These are phyloP conservation scores for Porites evermanni DNA, from an alignment of 92 coral and sea anemone species.

Conservation along the genomic window DNA sequence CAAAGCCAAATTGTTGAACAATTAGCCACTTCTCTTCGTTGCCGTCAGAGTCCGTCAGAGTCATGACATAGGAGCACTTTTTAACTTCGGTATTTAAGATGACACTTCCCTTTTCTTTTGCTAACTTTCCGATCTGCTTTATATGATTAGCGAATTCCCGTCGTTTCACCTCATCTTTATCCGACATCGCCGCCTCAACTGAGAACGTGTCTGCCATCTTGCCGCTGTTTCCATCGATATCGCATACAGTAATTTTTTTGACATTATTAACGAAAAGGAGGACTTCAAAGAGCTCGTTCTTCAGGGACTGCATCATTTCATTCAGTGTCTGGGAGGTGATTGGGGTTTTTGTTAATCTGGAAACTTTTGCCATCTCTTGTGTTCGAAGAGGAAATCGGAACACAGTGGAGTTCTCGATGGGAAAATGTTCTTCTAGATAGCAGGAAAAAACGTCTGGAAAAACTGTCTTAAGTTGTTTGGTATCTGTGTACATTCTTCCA, in stretches of 20 bases:
- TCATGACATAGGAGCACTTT: constrained; percentile 62
- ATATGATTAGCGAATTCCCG: constrained; percentile 31
- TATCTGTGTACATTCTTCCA: constrained; percentile 49
- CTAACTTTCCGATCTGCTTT: constrained; percentile 14
- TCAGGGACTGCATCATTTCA: constrained; percentile 52
- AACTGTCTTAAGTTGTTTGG: constrained; percentile 4
- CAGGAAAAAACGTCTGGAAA: constrained; percentile 67
- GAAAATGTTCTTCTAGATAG: constrained; percentile 63
- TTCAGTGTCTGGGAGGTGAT: constrained; percentile 34
- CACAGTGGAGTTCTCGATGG: constrained; percentile 59
- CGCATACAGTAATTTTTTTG: constrained; percentile 72
- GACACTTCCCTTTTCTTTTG: neutral
- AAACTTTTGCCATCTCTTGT: constrained; percentile 43
- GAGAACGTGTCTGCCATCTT: constrained; percentile 42
- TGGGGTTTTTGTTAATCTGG: constrained; percentile 12
- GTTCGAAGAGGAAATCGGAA: constrained; percentile 71
- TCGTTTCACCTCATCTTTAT: constrained; percentile 56
- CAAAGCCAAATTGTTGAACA: constrained; percentile 75
- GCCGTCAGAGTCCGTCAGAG: constrained; percentile 53
- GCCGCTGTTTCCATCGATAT: constrained; percentile 55
- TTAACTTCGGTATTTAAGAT: constrained; percentile 7
- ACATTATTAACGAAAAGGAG: constrained; percentile 82
- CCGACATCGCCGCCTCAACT: constrained; percentile 51
- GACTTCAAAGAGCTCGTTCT: constrained; percentile 65
- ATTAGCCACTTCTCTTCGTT: constrained; percentile 64